These are phyloP conservation scores for Damaliscus lunatus DNA, from an alignment of 2,113 vertebrate species.

Conservation along the genomic window DNA sequence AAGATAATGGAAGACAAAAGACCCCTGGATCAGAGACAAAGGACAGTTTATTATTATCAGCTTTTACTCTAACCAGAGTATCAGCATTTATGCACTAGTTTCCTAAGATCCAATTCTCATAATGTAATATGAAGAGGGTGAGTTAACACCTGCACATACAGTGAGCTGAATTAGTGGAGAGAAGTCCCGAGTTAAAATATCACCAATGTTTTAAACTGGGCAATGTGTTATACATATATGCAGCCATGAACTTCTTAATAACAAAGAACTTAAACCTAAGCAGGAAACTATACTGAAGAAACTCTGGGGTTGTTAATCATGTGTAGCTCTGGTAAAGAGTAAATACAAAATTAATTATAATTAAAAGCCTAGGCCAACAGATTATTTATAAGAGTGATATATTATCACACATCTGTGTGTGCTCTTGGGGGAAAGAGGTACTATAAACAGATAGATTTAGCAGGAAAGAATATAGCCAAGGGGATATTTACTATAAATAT, in stretches of 20 bases:
- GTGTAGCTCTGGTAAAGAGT: background rate
- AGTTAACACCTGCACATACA: background rate
- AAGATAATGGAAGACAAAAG: background rate
- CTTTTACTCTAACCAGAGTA: background rate
- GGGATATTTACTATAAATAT: background rate
- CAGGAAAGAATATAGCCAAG: background rate
- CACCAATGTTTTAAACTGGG: background rate
- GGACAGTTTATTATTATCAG: background rate
- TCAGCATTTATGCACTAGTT: background rate
- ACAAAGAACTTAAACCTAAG: background rate
- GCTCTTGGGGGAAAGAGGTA: background rate
- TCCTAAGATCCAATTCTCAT: background rate
- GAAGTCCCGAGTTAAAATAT: background rate
- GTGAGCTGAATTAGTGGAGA: background rate
- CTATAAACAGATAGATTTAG: background rate
- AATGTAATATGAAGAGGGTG: background rate
- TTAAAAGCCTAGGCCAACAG: background rate
- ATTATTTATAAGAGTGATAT: background rate
- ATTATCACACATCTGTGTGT: background rate
- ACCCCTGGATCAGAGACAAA: background rate
- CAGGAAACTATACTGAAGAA: background rate
- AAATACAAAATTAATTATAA: background rate
- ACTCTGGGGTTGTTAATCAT: background rate
- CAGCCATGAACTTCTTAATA: background rate
- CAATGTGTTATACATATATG: background rate